A percentile compares a stretch with the other conserved stretches of the same genome.
phyloP scores from a whole-genome alignment of 2,888 invertebrate species.

The Zaprionus bogoriensis region DNA sequence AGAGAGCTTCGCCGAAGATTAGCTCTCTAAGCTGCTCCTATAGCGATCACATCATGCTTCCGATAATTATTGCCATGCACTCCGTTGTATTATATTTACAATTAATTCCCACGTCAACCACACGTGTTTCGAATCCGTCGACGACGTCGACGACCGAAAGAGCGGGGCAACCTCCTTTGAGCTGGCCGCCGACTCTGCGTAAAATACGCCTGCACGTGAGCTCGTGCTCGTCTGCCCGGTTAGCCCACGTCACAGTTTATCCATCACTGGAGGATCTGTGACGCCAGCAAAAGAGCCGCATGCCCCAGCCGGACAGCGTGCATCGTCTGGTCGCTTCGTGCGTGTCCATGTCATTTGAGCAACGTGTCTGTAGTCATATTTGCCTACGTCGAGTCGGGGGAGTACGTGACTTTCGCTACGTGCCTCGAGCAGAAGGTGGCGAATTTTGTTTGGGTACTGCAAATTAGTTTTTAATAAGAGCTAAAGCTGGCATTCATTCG shows the following conservation, averaged over 20 bases:
- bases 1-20: neutral
- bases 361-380: constrained; percentile 56
- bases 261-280: constrained; percentile 28
- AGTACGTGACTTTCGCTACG: constrained; percentile 51
- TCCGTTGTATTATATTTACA: neutral
- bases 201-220: constrained; percentile 37
- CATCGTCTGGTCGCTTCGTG: neutral
- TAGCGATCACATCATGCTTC: neutral
- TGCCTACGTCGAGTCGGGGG: constrained; percentile 9
- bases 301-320: constrained; percentile 4
- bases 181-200: constrained; percentile 11
- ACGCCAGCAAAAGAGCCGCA: constrained; percentile 22
- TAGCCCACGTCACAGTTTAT: constrained; percentile 48
- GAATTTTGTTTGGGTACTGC: constrained; percentile 36
- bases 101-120: neutral
- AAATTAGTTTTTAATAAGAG: constrained; percentile 48
- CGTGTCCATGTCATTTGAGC: constrained; percentile 50
- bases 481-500: constrained; percentile 25
- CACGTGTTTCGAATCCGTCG: too few relatives aligned
- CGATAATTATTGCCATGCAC: neutral
- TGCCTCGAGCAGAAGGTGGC: constrained; percentile 36
- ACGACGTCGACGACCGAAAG: neutral
- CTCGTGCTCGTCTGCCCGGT: constrained; percentile 26
- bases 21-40: neutral
- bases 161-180: constrained; percentile 6